These are phyloP conservation scores for Ambastaia sidthimunki DNA, from an alignment of 2,797 vertebrate genomes.

Conservation along the genomic window DNA sequence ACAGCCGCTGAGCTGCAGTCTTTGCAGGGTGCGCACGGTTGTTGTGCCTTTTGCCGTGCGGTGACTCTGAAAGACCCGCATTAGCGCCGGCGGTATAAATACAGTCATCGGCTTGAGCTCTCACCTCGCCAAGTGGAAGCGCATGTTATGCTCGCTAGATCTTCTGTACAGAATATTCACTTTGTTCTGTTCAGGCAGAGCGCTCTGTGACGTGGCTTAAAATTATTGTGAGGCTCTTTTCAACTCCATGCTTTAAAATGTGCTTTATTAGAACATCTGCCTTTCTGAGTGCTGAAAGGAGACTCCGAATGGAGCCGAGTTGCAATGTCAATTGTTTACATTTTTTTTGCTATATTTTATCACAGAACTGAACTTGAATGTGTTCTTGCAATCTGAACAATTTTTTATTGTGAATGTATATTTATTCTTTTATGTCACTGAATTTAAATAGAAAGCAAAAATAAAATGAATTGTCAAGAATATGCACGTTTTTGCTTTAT, in stretches of 20 bases:
- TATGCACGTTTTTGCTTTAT: background rate
- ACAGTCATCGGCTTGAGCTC: constrained; percentile 57
- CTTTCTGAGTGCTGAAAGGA: constrained; percentile 55
- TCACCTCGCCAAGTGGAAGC: constrained; percentile 40
- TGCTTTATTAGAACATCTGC: constrained; percentile 66
- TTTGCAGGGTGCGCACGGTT: constrained; percentile 7
- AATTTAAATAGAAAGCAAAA: constrained; percentile 60
- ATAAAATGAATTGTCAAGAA: constrained; percentile 55
- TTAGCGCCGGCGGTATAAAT: constrained; percentile 41
- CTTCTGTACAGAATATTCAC: constrained; percentile 63
- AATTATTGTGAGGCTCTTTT: constrained; percentile 60
- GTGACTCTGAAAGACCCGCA: constrained; percentile 18
- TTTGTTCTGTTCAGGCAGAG: constrained; percentile 66
- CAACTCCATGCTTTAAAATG: constrained; percentile 61
- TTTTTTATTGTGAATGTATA: constrained; percentile 73
- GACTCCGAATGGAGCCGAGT: constrained; percentile 55
- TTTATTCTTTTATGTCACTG: constrained; percentile 73
- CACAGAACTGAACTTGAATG: constrained; percentile 71
- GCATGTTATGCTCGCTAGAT: constrained; percentile 59
- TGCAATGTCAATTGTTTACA: constrained; percentile 73
- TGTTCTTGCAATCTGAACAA: constrained; percentile 67
- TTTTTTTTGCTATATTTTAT: constrained; percentile 64
- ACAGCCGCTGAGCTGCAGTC: constrained; percentile 15
- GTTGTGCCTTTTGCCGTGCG: constrained; percentile 20
- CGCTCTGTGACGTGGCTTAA: constrained; percentile 68